Evolutionary conservation across 2,888 invertebrate genomes (phyloP).

Genomic region (Punctoribates punctum): DNA sequence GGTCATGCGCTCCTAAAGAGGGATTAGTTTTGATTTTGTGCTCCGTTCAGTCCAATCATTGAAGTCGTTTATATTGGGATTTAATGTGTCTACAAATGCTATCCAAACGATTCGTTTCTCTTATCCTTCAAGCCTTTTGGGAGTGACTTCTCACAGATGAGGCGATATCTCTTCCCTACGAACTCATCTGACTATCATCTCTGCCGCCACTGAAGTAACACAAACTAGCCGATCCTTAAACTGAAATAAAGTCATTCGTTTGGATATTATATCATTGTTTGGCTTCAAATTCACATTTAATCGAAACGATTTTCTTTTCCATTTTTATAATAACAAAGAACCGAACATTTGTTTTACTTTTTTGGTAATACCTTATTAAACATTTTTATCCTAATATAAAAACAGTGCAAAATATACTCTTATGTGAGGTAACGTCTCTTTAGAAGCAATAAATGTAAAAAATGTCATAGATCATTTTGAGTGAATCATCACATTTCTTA

Average conservation of each 20-base stretch:
- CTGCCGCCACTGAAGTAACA: background rate
- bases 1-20: conserved; percentile 14
- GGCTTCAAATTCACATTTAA: no score
- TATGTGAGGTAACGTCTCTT: no score
- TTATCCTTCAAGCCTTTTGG: conserved; percentile 35
- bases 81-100: conserved; percentile 39
- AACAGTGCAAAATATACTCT: no score
- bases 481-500: no score
- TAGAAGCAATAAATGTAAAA: no score
- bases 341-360: no score
- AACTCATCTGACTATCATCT: background rate
- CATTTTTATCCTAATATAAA: no score
- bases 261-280: no score
- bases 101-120: conserved; percentile 41
- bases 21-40: conserved; percentile 37
- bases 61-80: conserved; percentile 44
- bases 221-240: background rate
- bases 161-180: conserved; percentile 7
- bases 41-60: conserved; percentile 41
- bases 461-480: no score
- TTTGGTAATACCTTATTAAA: no score
- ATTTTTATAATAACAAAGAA: no score
- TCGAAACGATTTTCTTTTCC: no score
- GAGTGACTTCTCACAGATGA: conserved; percentile 34
- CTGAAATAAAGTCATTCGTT: conserved; percentile 9